Conservation (phyloP, 2,113 vertebrate genomes). For the Aldabrachelys gigantea region DNA sequence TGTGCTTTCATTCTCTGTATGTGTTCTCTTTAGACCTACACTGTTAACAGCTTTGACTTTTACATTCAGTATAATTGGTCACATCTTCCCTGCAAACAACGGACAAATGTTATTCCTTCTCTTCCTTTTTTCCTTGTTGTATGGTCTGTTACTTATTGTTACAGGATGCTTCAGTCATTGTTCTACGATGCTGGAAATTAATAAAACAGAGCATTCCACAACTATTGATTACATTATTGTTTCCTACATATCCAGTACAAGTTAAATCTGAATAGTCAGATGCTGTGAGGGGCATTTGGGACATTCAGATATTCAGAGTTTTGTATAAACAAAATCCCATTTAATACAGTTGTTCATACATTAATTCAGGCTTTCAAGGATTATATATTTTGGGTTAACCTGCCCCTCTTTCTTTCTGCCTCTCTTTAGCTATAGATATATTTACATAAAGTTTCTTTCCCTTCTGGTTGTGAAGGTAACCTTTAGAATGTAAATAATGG, state of each 20-base stretch:
- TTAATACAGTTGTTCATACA: conserved; percentile 46
- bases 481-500: conserved; percentile 70
- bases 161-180: neutral
- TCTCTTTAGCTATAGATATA: conserved; percentile 47
- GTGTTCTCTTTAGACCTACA: neutral
- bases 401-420: conserved; percentile 47
- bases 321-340: conserved; percentile 62
- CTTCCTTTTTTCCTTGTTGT: neutral
- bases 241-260: neutral
- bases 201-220: neutral
- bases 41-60: neutral
- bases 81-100: neutral
- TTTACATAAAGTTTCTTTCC: conserved; percentile 68
- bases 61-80: conserved; percentile 1
- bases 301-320: conserved; percentile 41
- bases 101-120: neutral
- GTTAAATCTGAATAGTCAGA: neutral
- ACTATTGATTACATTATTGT: conserved; percentile 2
- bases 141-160: neutral
- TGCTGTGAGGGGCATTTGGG: neutral
- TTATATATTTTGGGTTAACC: conserved; percentile 47
- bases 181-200: neutral
- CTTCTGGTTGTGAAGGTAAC: conserved; percentile 70
- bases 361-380: conserved; percentile 55
- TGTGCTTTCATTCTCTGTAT: neutral